Conservation (phyloP, 2,113 vertebrate genomes). For the Corvus moneduloides region DNA sequence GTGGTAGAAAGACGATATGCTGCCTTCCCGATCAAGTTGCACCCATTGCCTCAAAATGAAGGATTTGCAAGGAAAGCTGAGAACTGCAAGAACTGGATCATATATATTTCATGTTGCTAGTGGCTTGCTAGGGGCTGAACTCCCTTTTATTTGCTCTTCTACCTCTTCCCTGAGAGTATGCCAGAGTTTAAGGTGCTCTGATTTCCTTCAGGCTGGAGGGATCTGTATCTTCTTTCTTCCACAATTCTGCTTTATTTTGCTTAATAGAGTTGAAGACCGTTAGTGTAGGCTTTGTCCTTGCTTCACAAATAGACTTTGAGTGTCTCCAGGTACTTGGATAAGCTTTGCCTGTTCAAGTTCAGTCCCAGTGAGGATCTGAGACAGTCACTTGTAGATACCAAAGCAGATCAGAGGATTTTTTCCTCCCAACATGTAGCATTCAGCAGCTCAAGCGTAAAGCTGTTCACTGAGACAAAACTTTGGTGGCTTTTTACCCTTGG, state of each 20-base stretch:
- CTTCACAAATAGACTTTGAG: not conserved
- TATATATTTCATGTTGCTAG: constrained; percentile 61
- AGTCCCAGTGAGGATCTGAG: not conserved
- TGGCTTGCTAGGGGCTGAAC: constrained; percentile 31
- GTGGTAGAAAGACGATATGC: constrained; percentile 24
- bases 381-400: not conserved
- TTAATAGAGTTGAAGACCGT: not conserved
- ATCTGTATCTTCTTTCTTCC: not conserved
- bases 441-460: not conserved
- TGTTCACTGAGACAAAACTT: not conserved
- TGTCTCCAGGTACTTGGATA: not conserved
- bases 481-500: not conserved
- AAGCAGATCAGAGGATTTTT: not conserved
- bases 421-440: not conserved
- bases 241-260: not conserved
- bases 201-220: not conserved
- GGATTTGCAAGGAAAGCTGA: constrained; percentile 62
- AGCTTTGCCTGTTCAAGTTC: not conserved
- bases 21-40: constrained; percentile 26
- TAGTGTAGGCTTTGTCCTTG: not conserved
- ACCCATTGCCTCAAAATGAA: constrained; percentile 55
- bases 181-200: not conserved
- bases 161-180: not conserved
- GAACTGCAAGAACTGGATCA: constrained; percentile 45
- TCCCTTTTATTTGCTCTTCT: constrained; percentile 43